Conservation (phyloP, 2,888 invertebrate genomes). For the Eilema depressum region DNA sequence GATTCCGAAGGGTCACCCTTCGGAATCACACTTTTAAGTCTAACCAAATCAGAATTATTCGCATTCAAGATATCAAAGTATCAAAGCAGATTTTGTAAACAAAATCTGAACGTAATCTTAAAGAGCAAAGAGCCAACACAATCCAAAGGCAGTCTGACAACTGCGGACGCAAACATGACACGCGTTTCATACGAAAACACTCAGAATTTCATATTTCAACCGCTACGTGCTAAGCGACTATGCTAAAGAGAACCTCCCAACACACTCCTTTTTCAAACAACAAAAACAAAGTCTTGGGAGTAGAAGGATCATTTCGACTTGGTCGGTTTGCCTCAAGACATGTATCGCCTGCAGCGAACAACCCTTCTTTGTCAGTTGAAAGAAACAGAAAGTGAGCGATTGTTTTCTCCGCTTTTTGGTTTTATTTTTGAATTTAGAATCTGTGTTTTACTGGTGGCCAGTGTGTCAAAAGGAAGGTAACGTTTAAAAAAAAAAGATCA, state of each 20-base stretch:
- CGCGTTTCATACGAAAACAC: conserved; percentile 69
- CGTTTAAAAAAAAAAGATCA: neutral
- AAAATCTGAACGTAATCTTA: conserved; percentile 19
- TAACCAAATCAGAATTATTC: neutral
- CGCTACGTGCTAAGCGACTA: conserved; percentile 73
- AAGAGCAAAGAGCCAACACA: conserved; percentile 40
- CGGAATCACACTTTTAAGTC: too few species aligned
- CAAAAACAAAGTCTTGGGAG: conserved; percentile 43
- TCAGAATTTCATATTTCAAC: conserved; percentile 71
- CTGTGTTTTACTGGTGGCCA: conserved; percentile 38
- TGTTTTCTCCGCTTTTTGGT: conserved; percentile 70
- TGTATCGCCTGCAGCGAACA: conserved; percentile 71
- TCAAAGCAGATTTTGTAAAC: neutral
- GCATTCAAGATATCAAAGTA: neutral
- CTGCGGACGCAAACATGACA: conserved; percentile 71
- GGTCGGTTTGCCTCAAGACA: conserved; percentile 66
- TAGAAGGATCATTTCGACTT: conserved; percentile 57
- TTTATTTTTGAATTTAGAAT: conserved; percentile 50
- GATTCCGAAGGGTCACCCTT: too few species aligned
- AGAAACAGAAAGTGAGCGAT: conserved; percentile 77
- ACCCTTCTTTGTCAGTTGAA: conserved; percentile 73
- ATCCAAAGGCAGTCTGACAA: conserved; percentile 71
- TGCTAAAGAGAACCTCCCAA: conserved; percentile 56
- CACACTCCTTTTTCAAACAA: conserved; percentile 42
- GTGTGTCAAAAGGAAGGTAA: conserved; percentile 41